Base-by-base conservation (phyloP, 1,140 invertebrate genomes). In the Drosophila fuyamai region DNA sequence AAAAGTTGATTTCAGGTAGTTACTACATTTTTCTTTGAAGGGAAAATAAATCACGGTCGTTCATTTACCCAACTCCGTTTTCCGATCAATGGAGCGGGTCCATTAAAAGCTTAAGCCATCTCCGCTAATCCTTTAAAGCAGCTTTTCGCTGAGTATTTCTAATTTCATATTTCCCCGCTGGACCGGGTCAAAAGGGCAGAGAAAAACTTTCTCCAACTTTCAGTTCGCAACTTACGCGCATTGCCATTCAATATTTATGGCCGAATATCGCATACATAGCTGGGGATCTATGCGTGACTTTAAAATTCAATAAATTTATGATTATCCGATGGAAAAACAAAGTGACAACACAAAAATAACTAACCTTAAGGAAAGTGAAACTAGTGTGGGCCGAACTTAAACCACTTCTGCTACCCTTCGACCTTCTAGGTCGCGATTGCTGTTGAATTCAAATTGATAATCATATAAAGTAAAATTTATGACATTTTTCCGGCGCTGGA, bases 261-360 rank as follows among this genome's bases (percentile, higher is more conserved):
- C 27, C 36, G 40, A 59, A 61, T 48, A 63, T 76, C 53, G 58
- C 76, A 68, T 60, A 77, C 47, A 57, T 47, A 35, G 66, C 53
- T 79, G 50, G 56, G 62, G 53, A 46, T 62, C 53, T 53, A 57
- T 62, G 47, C 38, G 32, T 48, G 63, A 72, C 70, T 88, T 84
- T 78, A 89, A 89, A 88, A 89, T 90, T 81, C 84, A 88, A 88
- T 89, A 88, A 89, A 89, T 90, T 81, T 88, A 89, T 90, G 84
- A 88, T 89, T 84, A 81, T 89, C 55, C 51, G 18, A 56, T 65
- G 68, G 67, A 54, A 48, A 60, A 61, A 62, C 43, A 47, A 73
- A 75, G 60, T 70, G 62, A 47, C 58, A 72, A 59, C 79, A 56
- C 41, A 50, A 32, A 48, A 32, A 53, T 59, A 74, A 65, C 51